Conservation (phyloP, 2,888 invertebrate species). For the Pemphredon lugubris region DNA sequence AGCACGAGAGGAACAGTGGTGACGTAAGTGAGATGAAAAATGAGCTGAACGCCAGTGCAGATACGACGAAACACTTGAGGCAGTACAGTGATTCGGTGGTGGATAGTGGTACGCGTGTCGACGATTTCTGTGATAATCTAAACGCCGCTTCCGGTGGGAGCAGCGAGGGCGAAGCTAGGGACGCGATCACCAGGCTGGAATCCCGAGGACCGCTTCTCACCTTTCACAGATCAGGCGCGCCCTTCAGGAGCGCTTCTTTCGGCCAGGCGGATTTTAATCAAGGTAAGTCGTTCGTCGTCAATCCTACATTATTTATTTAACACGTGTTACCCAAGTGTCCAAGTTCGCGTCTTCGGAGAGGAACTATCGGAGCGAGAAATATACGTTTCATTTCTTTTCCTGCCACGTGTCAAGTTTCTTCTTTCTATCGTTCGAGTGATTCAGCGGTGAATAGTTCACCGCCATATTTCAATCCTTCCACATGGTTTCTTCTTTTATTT, state of each 20-base stretch:
- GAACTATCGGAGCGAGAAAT: too few relatives aligned
- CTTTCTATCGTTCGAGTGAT: too few relatives aligned
- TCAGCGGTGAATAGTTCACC: too few relatives aligned
- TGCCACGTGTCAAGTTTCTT: too few relatives aligned
- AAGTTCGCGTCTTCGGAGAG: too few relatives aligned
- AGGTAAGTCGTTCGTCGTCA: too few relatives aligned
- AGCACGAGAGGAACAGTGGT: constrained; percentile 64
- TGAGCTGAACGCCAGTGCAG: constrained; percentile 51
- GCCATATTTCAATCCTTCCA: too few relatives aligned
- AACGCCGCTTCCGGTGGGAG: constrained; percentile 47
- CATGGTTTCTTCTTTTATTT: too few relatives aligned
- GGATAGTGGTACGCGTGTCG: constrained; percentile 67
- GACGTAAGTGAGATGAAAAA: constrained; percentile 63
- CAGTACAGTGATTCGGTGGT: constrained; percentile 77
- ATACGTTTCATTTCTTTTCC: too few relatives aligned
- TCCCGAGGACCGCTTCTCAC: constrained; percentile 71
- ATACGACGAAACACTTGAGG: constrained; percentile 67
- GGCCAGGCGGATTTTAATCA: constrained; percentile 90
- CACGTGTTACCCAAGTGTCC: too few relatives aligned
- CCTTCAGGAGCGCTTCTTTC: constrained; percentile 92
- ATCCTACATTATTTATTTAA: too few relatives aligned
- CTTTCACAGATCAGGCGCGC: constrained; percentile 77
- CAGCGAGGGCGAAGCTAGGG: constrained; percentile 73
- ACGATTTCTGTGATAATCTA: constrained; percentile 61
- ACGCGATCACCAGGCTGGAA: constrained; percentile 74